Evolutionary conservation across 2,888 invertebrate genomes (phyloP).

Genomic region (Idaea straminata): DNA sequence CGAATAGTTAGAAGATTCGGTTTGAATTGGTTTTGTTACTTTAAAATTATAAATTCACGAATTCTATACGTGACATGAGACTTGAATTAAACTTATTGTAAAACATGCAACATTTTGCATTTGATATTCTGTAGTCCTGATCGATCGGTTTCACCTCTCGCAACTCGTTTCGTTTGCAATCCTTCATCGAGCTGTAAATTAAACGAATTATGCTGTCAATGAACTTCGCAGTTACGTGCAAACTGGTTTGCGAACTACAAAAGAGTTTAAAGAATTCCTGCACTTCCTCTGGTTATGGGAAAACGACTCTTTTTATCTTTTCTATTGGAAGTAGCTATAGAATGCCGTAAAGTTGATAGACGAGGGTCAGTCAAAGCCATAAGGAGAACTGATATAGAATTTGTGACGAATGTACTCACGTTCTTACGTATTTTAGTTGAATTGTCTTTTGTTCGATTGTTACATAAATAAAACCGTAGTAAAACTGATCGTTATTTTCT

Average conservation of each 20-base stretch:
- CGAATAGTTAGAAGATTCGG: no score
- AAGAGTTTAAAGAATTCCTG: slow-evolving; percentile 30
- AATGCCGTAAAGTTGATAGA: slow-evolving; percentile 3
- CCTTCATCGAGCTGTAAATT: neutral
- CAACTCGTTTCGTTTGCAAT: slow-evolving; percentile 8
- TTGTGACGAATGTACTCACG: slow-evolving; percentile 2
- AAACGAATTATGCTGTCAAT: slow-evolving; percentile 26
- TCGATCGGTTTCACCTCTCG: neutral
- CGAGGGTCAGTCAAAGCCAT: neutral
- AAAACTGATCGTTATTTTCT: no score
- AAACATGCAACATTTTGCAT: neutral
- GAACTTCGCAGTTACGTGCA: slow-evolving; percentile 28
- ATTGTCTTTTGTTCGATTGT: neutral
- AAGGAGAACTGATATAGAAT: neutral
- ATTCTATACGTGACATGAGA: no score
- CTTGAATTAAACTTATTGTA: no score
- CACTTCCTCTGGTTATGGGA: slow-evolving; percentile 1
- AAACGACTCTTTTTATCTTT: slow-evolving; percentile 12
- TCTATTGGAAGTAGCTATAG: neutral
- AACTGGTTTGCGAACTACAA: slow-evolving; percentile 35
- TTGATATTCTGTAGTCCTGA: neutral
- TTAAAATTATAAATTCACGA: no score
- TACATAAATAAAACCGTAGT: neutral
- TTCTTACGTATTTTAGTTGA: neutral
- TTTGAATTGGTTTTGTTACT: no score